Conservation (phyloP, 2,888 invertebrate species). For the Deilephila elpenor region DNA sequence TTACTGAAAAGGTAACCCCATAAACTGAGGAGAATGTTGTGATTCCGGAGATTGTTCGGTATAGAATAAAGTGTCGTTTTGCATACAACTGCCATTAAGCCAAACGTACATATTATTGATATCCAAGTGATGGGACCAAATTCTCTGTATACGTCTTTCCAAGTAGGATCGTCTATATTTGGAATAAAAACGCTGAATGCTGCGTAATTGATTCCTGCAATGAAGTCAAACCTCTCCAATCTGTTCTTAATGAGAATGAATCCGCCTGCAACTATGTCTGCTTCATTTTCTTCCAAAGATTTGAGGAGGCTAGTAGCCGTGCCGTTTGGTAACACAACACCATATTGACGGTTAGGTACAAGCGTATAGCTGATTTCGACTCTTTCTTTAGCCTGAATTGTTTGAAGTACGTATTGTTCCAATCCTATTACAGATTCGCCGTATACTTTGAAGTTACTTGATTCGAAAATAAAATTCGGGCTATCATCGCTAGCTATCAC, state of each 20-base stretch:
- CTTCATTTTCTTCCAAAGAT: slow-evolving; percentile 51
- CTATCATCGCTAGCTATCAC: slow-evolving; percentile 53
- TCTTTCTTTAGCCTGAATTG: slow-evolving; percentile 51
- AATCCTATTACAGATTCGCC: slow-evolving; percentile 50
- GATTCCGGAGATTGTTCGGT: slow-evolving; percentile 40
- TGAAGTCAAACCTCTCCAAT: slow-evolving; percentile 58
- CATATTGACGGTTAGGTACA: slow-evolving; percentile 43
- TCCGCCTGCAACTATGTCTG: slow-evolving; percentile 59
- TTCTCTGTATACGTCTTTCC: slow-evolving; percentile 61
- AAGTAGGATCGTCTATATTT: slow-evolving; percentile 47
- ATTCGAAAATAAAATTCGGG: slow-evolving; percentile 53
- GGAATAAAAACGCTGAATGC: slow-evolving; percentile 55
- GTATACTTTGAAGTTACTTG: slow-evolving; percentile 47
- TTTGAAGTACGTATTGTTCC: slow-evolving; percentile 62
- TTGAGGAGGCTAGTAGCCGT: slow-evolving; percentile 58
- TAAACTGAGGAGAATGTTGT: slow-evolving; percentile 48
- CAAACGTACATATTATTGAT: slow-evolving; percentile 52
- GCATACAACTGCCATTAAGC: slow-evolving; percentile 43
- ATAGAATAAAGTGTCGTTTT: slow-evolving; percentile 38
- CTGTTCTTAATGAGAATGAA: slow-evolving; percentile 59
- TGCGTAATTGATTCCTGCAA: slow-evolving; percentile 61
- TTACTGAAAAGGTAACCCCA: slow-evolving; percentile 63
- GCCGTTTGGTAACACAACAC: slow-evolving; percentile 57
- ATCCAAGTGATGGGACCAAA: slow-evolving; percentile 58
- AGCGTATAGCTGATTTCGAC: slow-evolving; percentile 50